Evolutionary conservation across 2,797 vertebrate species (phyloP).

Genomic region (Coregonus suidteri): DNA sequence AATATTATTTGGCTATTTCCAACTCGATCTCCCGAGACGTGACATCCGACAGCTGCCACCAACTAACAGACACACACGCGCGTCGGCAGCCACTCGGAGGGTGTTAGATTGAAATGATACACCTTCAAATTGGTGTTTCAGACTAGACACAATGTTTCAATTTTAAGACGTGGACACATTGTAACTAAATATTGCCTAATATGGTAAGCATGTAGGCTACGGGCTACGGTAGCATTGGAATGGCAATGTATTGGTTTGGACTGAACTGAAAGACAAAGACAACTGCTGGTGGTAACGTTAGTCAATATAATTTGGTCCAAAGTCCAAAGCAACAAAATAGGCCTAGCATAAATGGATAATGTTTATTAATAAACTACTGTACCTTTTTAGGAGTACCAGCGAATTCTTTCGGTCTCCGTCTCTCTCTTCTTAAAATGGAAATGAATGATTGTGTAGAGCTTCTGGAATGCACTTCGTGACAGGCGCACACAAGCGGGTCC

Average conservation of each 20-base stretch:
- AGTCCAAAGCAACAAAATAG: too few relatives aligned
- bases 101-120: not conserved
- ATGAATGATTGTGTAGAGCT: slow-evolving; percentile 10
- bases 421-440: slow-evolving; percentile 30
- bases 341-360: too few relatives aligned
- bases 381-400: slow-evolving; percentile 7
- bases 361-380: not conserved
- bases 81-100: not conserved
- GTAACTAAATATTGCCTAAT: slow-evolving; percentile 30
- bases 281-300: too few relatives aligned
- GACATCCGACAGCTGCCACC: slow-evolving; percentile 48
- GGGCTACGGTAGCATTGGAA: not conserved
- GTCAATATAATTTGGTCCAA: too few relatives aligned
- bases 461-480: slow-evolving; percentile 25
- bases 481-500: not conserved
- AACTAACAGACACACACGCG: not conserved
- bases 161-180: not conserved
- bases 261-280: not conserved
- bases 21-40: slow-evolving; percentile 40
- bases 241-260: not conserved
- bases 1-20: slow-evolving; percentile 47
- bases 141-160: slow-evolving; percentile 4
- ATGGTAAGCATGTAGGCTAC: slow-evolving; percentile 19
- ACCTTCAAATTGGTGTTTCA: not conserved
- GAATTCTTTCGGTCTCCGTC: not conserved